phyloP scores from a whole-genome alignment of 2,113 vertebrate genomes.

The Tragulus kanchil region DNA sequence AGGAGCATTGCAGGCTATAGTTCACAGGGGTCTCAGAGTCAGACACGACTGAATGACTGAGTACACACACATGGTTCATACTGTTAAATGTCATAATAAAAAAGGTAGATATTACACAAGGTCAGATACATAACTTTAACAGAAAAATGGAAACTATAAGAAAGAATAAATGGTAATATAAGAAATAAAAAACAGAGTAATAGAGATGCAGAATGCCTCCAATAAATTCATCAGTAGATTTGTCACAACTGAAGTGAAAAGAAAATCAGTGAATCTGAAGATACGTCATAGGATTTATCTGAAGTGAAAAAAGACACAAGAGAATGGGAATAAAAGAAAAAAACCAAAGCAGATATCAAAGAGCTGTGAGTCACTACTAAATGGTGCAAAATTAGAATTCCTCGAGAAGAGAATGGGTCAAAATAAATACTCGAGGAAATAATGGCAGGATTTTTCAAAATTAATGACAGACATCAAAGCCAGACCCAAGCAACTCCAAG shows the following conservation, averaged over 20 bases:
- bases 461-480: constrained; percentile 13
- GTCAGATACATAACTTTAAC: neutral
- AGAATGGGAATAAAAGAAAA: neutral
- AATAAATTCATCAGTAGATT: neutral
- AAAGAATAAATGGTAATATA: neutral
- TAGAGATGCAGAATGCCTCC: neutral
- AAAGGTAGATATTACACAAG: neutral
- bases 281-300: neutral
- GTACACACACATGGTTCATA: neutral
- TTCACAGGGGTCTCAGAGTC: neutral
- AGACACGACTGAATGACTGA: neutral
- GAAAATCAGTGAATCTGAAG: neutral
- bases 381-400: neutral
- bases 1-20: neutral
- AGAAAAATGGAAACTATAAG: neutral
- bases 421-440: constrained; percentile 11
- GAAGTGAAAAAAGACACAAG: neutral
- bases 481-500: neutral
- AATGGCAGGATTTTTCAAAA: neutral
- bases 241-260: neutral
- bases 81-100: neutral
- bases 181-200: neutral
- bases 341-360: neutral
- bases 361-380: neutral
- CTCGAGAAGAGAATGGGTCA: neutral